Base-by-base conservation (phyloP, 64 coral and sea anemone genomes). In the Actinia equina region DNA sequence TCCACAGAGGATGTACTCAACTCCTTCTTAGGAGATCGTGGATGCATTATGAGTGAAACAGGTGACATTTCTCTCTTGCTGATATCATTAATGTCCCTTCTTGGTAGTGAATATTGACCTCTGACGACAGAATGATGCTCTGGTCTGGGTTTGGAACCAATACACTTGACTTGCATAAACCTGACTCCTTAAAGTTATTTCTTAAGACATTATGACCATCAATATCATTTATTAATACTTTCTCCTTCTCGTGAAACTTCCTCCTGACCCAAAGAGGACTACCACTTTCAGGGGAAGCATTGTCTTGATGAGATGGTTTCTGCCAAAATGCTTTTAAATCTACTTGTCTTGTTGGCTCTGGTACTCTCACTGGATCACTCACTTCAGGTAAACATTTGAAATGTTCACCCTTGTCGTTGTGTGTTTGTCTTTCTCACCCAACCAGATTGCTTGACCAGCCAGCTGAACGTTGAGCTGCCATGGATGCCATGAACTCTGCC, bases 391-490 rank as follows among this genome's bases (percentile, higher is more conserved):
- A 74, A 41, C 69, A 42, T 74, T 30, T 74, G 13, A 26, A 3
- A 41, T 74, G 69, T 30, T 74, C 69, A 30, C 25, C 69, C 0
- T 13, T 15, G 14, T 30, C 3, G 25, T 30, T 41, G 9, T 74
- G 27, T 14, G 13, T 74, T 74, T 74, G 23, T 30, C 16, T 74
- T 41, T 57, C 55, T 57, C 15, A 0, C 0, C 26, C 27, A 81
- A 18, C 49, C 9, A 52, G 17, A 22, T 7, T 52, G 17, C 49
- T 81, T 52, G 78, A 44, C 49, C 42, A 52, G 3, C 78, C 78
- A 53, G 83, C 83, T n/a, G 83, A 85, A 9, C 83, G 43, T 42
- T 63, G 59, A 9, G 83, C 83, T 30, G 83, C 83, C 83, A 85
- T 85, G 2, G 52, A 60, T 6, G 83, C 83, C 83, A 85, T 85